A percentile compares a stretch with the other conserved stretches of the same genome.
Conservation (phyloP, 2,113 vertebrate genomes). For the Rhegmatorhina hoffmannsi region DNA sequence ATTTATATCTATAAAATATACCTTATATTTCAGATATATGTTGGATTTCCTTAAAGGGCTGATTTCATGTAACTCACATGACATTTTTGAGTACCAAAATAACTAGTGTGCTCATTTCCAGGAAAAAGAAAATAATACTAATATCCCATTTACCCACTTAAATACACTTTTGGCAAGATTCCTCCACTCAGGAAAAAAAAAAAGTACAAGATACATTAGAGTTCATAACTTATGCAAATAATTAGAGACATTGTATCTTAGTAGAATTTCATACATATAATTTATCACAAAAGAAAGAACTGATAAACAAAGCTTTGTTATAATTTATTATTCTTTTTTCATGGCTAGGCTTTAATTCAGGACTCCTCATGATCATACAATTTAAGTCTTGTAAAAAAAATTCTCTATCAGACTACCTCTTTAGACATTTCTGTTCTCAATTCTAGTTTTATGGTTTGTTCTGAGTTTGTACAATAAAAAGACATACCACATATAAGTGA, state of each 20-base stretch:
- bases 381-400: not conserved
- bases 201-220: not conserved
- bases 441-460: not conserved
- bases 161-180: conserved; percentile 16
- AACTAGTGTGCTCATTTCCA: not conserved
- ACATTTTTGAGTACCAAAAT: not conserved
- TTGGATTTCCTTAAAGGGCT: not conserved
- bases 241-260: not conserved
- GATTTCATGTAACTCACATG: not conserved
- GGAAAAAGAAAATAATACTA: not conserved
- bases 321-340: conserved; percentile 4
- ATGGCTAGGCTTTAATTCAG: conserved; percentile 38
- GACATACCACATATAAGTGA: not conserved
- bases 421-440: not conserved
- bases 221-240: not conserved
- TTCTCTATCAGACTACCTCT: not conserved
- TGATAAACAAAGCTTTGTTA: conserved; percentile 20
- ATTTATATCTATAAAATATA: not conserved
- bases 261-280: conserved; percentile 21
- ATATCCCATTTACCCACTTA: not conserved
- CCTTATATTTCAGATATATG: not conserved
- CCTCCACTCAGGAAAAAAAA: not conserved
- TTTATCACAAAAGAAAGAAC: conserved; percentile 48
- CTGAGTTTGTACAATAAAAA: not conserved
- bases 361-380: not conserved